A percentile compares a stretch with the other conserved stretches of the same genome.
phyloP scores from a whole-genome alignment of 2,888 invertebrate genomes.

The Tipula unca region DNA sequence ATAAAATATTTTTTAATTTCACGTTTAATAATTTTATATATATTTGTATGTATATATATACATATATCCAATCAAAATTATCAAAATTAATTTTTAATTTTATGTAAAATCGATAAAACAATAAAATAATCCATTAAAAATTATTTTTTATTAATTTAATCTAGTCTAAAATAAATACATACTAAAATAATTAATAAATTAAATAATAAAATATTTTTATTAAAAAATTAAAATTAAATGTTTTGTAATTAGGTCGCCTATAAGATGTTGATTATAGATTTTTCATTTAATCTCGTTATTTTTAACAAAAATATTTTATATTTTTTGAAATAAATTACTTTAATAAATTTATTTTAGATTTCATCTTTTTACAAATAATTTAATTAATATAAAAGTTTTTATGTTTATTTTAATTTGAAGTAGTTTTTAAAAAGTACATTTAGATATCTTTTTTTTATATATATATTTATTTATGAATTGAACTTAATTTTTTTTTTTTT shows the following conservation, averaged over 20 bases:
- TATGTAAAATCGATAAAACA: not conserved
- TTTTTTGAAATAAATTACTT: not conserved
- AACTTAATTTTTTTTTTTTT: not conserved
- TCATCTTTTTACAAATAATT: not conserved
- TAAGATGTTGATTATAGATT: constrained; percentile 4
- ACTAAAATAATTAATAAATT: not conserved
- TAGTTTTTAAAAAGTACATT: constrained; percentile 17
- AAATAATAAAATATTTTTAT: not conserved
- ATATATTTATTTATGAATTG: constrained; percentile 8
- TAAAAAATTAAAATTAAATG: not conserved
- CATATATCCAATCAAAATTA: constrained; percentile 16
- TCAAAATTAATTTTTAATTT: constrained; percentile 3
- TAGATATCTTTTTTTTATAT: constrained; percentile 9
- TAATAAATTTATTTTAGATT: not conserved
- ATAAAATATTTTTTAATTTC: not conserved
- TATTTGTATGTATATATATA: too few relatives aligned
- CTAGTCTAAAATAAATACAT: not conserved
- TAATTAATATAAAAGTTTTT: not conserved
- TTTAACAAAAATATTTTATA: not conserved
- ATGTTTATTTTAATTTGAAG: not conserved
- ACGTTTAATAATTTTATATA: not conserved
- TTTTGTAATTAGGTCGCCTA: not conserved
- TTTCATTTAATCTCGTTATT: not conserved
- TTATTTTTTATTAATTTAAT: constrained; percentile 8
- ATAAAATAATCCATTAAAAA: not conserved